These are phyloP conservation scores for Macrophya alboannulata DNA, from an alignment of 2,888 invertebrate species.

Conservation along the genomic window DNA sequence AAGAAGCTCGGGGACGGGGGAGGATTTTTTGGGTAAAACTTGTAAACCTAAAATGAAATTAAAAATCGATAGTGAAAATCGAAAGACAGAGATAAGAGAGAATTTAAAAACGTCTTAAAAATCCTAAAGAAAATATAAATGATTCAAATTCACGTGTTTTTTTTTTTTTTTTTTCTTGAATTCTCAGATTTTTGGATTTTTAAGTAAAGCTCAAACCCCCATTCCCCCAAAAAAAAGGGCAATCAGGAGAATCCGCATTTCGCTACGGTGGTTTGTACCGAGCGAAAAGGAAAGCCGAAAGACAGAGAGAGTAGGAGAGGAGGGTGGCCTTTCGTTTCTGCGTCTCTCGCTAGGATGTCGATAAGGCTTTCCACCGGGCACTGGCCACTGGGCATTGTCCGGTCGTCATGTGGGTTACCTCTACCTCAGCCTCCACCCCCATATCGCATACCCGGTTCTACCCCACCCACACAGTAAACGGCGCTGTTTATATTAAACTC, in stretches of 20 bases:
- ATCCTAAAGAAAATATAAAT: no score
- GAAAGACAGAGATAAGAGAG: no score
- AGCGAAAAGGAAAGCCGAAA: neutral
- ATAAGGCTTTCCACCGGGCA: constrained; percentile 68
- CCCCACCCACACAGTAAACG: constrained; percentile 59
- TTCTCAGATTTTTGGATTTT: no score
- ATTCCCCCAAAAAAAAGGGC: neutral
- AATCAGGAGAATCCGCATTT: neutral
- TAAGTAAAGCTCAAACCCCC: neutral
- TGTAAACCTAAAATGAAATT: no score
- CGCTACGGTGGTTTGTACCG: neutral
- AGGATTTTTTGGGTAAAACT: no score
- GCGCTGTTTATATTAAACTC: constrained; percentile 77
- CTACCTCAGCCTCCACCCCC: neutral
- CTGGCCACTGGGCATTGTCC: constrained; percentile 74
- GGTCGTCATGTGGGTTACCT: constrained; percentile 68
- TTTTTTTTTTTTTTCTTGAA: no score
- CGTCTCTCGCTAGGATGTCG: constrained; percentile 62
- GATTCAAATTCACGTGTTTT: no score
- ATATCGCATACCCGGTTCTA: neutral
- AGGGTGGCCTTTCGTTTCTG: neutral
- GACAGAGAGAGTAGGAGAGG: neutral
- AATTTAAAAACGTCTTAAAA: no score
- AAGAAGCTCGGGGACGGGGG: no score
- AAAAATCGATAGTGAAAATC: no score